Evolutionary conservation across 1,140 invertebrate species (phyloP).

Genomic region (Philotrypesis tridentata): DNA sequence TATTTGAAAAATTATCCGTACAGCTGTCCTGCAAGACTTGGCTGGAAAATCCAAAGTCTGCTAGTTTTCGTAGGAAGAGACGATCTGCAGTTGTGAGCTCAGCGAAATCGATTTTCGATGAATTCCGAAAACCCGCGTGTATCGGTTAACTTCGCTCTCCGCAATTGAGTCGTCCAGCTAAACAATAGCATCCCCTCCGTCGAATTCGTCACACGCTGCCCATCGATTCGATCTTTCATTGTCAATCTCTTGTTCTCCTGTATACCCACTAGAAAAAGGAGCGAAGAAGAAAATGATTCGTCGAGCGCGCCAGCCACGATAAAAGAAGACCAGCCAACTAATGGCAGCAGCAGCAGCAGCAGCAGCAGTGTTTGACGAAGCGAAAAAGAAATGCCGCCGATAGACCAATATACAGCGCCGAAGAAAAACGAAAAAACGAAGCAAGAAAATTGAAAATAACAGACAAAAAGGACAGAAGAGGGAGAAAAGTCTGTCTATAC

Average conservation of each 20-base stretch:
- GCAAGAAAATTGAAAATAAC: slow-evolving; percentile 35
- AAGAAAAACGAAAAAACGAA: neutral
- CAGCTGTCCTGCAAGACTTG: too few species aligned
- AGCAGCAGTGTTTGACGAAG: slow-evolving; percentile 19
- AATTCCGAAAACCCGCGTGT: neutral
- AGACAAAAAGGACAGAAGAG: neutral
- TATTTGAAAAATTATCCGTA: too few species aligned
- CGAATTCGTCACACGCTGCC: slow-evolving; percentile 21
- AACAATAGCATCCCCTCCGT: neutral
- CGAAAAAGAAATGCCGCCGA: neutral
- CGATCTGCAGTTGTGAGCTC: too few species aligned
- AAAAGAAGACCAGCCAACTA: neutral
- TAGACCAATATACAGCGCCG: neutral
- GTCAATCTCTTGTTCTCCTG: neutral
- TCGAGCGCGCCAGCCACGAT: neutral
- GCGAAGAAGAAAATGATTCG: neutral
- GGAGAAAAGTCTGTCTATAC: neutral
- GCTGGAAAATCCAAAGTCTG: too few species aligned
- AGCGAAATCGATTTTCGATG: too few species aligned
- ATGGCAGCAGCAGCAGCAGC: too few species aligned
- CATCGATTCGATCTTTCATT: slow-evolving; percentile 21
- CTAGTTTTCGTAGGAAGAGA: too few species aligned
- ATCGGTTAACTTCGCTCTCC: neutral
- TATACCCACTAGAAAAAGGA: neutral
- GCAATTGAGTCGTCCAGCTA: neutral